Conservation (phyloP, 35 echinoderm and acorn worm species). For the Diadema setosum region DNA sequence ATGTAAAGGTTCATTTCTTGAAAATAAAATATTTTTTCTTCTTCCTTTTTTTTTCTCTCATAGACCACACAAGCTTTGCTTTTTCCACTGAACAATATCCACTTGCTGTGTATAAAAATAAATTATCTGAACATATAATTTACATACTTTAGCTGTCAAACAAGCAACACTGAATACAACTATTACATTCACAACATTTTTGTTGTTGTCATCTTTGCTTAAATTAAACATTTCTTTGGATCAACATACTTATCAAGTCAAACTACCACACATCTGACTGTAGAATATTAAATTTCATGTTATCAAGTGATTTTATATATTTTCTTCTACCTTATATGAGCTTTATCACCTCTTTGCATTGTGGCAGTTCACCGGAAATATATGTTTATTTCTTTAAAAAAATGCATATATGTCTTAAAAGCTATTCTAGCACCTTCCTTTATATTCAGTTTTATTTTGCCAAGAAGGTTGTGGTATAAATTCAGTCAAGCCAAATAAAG, state of each 20-base stretch:
- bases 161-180: not conserved
- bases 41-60: not conserved
- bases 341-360: not conserved
- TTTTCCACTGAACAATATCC: not conserved
- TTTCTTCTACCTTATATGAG: not conserved
- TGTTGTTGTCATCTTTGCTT: not conserved
- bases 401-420: not conserved
- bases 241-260: no score
- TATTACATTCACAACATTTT: not conserved
- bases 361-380: not conserved
- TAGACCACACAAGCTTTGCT: not conserved
- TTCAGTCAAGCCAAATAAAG: no score
- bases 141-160: not conserved
- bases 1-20: no score
- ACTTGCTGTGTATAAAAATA: slow-evolving; percentile 1
- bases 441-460: no score
- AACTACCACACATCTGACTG: not conserved
- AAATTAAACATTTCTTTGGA: not conserved
- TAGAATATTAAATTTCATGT: not conserved
- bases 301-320: not conserved
- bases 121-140: slow-evolving; percentile 4
- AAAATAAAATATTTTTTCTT: not conserved
- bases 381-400: not conserved
- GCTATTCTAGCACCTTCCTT: no score
- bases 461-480: no score